phyloP scores from a whole-genome alignment of 2,888 invertebrate species.

The Epirrhoe tristata region DNA sequence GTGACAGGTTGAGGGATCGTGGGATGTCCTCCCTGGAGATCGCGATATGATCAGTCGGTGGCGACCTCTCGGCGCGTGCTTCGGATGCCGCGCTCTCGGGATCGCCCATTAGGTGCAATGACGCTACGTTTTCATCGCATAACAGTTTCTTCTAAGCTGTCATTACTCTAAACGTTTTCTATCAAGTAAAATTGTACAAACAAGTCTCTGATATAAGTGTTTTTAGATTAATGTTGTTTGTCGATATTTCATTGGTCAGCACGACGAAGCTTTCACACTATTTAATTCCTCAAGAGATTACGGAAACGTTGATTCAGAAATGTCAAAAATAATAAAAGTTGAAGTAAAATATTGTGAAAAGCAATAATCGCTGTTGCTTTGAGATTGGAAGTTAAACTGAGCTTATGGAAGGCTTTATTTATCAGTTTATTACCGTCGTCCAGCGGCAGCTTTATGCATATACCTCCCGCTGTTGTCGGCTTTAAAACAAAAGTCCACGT shows the following conservation, averaged over 20 bases:
- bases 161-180: slow-evolving; percentile 78
- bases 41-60: slow-evolving; percentile 76
- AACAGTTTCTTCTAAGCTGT: slow-evolving; percentile 69
- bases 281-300: slow-evolving; percentile 30
- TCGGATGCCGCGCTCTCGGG: slow-evolving; percentile 71
- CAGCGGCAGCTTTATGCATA: slow-evolving; percentile 33
- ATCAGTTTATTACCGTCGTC: slow-evolving; percentile 44
- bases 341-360: slow-evolving; percentile 1
- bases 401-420: slow-evolving; percentile 11
- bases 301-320: background rate
- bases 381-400: slow-evolving; percentile 5
- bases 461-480: slow-evolving; percentile 54
- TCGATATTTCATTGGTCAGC: slow-evolving; percentile 37
- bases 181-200: slow-evolving; percentile 74
- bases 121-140: slow-evolving; percentile 73
- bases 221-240: slow-evolving; percentile 56
- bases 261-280: slow-evolving; percentile 44
- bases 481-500: slow-evolving; percentile 59
- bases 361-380: background rate
- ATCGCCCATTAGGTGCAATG: slow-evolving; percentile 82
- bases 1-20: slow-evolving; percentile 54
- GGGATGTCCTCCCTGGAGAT: slow-evolving; percentile 69
- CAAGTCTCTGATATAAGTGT: slow-evolving; percentile 59
- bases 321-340: background rate
- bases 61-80: slow-evolving; percentile 80